Percentiles rank a stretch among this genome's conserved stretches.
These are phyloP conservation scores for Cyphomyrmex costatus DNA, from an alignment of 1,140 invertebrate genomes.

Conservation along the genomic window DNA sequence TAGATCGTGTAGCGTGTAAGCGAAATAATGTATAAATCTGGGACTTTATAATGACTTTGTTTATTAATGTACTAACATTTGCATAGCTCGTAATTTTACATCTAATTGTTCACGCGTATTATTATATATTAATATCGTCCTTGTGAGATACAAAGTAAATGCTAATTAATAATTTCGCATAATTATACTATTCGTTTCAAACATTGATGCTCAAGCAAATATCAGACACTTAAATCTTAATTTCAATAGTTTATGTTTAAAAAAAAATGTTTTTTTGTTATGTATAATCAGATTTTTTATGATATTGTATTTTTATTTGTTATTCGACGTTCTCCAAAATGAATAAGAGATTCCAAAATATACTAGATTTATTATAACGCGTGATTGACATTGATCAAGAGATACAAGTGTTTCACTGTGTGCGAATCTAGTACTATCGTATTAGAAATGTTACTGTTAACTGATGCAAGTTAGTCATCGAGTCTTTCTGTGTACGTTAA, in stretches of 20 bases:
- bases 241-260: background rate
- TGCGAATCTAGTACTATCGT: background rate
- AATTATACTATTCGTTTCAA: conserved; percentile 20
- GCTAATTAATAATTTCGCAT: conserved; percentile 20
- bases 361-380: background rate
- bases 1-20: conserved; percentile 24
- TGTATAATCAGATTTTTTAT: background rate
- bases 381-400: background rate
- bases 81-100: background rate
- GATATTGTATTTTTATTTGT: conserved; percentile 9
- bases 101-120: background rate
- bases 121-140: background rate
- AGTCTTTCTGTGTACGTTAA: conserved; percentile 44
- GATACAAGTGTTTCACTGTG: background rate
- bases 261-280: background rate
- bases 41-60: background rate
- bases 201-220: background rate
- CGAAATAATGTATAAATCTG: conserved; percentile 48
- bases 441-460: conserved; percentile 34
- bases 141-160: background rate
- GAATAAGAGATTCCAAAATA: background rate
- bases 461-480: conserved; percentile 17
- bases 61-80: conserved; percentile 37
- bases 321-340: background rate
- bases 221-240: background rate